A percentile compares a stretch with the other conserved stretches of the same genome.
Conservation (phyloP, 1,140 invertebrate genomes). For the Zaprionus lachaisei region DNA sequence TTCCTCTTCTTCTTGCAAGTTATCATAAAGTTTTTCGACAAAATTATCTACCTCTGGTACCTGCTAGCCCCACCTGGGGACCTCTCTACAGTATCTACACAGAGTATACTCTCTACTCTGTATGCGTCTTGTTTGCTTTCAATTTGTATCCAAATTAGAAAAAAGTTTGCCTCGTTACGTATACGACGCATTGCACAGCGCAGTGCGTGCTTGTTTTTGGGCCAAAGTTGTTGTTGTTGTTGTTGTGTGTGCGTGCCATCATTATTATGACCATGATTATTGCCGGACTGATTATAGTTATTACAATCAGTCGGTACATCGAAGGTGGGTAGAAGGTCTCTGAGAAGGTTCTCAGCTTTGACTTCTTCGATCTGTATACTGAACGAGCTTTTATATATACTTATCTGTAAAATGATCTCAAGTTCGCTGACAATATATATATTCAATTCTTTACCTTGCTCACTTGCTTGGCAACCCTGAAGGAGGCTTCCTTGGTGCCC, state of each 20-base stretch:
- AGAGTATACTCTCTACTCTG: neutral
- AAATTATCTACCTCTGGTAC: slow-evolving; percentile 22
- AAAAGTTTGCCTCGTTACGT: slow-evolving; percentile 32
- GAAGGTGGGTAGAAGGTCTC: neutral
- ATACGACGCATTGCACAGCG: slow-evolving; percentile 37
- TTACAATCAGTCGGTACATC: neutral
- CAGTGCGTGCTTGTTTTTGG: slow-evolving; percentile 4
- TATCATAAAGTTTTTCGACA: slow-evolving; percentile 30
- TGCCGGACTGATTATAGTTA: slow-evolving; percentile 21
- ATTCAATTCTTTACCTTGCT: slow-evolving; percentile 44
- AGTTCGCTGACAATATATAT: no score
- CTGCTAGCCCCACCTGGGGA: slow-evolving; percentile 5
- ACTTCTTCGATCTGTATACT: neutral
- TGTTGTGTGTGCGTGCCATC: slow-evolving; percentile 33
- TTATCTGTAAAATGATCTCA: no score
- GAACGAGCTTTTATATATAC: no score
- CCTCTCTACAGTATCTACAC: neutral
- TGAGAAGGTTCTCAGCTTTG: neutral
- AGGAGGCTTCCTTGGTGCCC: slow-evolving; percentile 51
- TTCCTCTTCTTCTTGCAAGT: neutral
- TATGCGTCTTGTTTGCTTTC: slow-evolving; percentile 56
- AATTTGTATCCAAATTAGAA: slow-evolving; percentile 55
- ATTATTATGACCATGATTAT: slow-evolving; percentile 27
- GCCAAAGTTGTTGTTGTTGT: neutral
- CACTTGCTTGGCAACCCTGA: slow-evolving; percentile 39